Base-by-base conservation (phyloP, 2,888 invertebrate genomes). In the Drosophila anomalata region DNA sequence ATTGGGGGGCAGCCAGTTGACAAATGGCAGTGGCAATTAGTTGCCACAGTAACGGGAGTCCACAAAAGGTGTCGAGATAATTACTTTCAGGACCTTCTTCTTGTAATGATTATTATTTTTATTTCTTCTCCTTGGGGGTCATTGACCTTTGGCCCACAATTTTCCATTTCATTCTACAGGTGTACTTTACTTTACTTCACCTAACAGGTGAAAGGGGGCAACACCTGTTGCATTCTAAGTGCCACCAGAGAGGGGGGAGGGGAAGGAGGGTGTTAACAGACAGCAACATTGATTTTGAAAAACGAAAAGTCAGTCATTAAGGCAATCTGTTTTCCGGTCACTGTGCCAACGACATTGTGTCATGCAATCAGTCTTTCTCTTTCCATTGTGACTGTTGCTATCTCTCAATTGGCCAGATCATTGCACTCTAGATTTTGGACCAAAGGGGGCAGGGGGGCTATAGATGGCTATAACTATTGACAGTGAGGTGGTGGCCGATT, bases 241-340 rank as follows among this genome's bases (percentile, higher is more conserved):
- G 6, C n/a, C 36, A 6, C 36, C 7, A 36, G 12, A 42, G 24
- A 1, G 22, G 14, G 24, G 2, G 22, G 24, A 1, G 22, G 20
- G 26, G 11, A 11, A 33, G 22, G 51, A 22, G 52, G 42, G 46
- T 26, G 4, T n/a, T 31, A 29, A 47, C 24, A 26, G n/a, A 44
- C 61, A 29, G 46, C 66, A 72, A 71, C 80, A 76, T 76, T 86
- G 86, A 82, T 72, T 84, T 79, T 84, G 70, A 82, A 90, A 86
- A 29, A 53, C 41, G 58, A 71, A 69, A 69, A 89, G 78, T 89
- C 90, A 88, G 90, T 88, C 89, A 90, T 90, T 90, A 79, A 90
- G 89, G 84, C 90, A 90, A 79, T 87, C 87, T 75, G 85, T 88
- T 89, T 89, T 77, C 84, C 85, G 89, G 90, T 89, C 90, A 89